Percentiles rank a stretch among this genome's conserved stretches.
These are phyloP conservation scores for Hemichromis elongatus DNA, from an alignment of 2,113 vertebrate genomes.

Conservation along the genomic window DNA sequence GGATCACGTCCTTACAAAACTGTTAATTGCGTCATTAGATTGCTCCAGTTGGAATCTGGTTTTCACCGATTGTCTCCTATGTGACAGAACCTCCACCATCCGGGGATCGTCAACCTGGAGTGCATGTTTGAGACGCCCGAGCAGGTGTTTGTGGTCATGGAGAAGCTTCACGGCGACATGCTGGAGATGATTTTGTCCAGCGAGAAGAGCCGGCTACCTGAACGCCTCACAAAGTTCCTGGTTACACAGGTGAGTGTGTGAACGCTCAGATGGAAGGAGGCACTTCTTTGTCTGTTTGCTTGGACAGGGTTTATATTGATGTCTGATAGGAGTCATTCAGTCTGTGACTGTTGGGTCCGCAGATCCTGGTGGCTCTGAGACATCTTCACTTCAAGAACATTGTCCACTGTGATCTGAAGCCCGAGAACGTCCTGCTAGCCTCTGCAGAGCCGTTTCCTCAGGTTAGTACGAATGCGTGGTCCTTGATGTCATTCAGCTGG, in stretches of 20 bases:
- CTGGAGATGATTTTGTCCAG: slow-evolving; percentile 96
- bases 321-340: neutral
- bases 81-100: slow-evolving; percentile 89
- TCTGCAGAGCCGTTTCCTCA: slow-evolving; percentile 93
- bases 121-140: slow-evolving; percentile 97
- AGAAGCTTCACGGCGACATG: slow-evolving; percentile 97
- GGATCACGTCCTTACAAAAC: neutral
- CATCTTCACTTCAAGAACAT: slow-evolving; percentile 96
- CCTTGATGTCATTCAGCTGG: neutral
- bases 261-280: neutral
- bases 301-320: neutral
- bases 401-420: slow-evolving; percentile 96
- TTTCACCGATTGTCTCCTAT: neutral
- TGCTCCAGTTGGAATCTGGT: neutral
- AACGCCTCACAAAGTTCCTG: slow-evolving; percentile 93
- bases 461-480: slow-evolving; percentile 55
- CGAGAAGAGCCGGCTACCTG: slow-evolving; percentile 91
- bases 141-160: slow-evolving; percentile 94
- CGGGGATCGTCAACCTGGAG: slow-evolving; percentile 94
- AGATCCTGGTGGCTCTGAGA: slow-evolving; percentile 93
- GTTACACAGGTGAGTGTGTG: slow-evolving; percentile 83
- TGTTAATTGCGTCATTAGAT: neutral
- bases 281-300: neutral
- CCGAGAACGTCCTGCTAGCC: slow-evolving; percentile 91
- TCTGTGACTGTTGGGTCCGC: neutral